These are phyloP conservation scores for Tenodera sinensis DNA, from an alignment of 2,888 invertebrate genomes.

Conservation along the genomic window DNA sequence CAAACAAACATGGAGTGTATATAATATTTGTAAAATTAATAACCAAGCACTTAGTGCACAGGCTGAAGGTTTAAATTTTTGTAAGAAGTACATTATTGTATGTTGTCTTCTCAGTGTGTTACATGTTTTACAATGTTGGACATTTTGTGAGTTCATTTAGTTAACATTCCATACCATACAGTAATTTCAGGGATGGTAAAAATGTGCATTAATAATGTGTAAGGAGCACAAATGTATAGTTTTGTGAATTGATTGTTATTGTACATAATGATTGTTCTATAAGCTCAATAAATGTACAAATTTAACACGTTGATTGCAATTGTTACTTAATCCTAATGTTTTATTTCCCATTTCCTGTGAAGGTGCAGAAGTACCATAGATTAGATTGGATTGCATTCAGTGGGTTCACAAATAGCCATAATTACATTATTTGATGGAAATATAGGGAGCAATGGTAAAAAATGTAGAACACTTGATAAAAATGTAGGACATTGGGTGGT, in stretches of 20 bases:
- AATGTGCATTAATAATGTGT: not conserved
- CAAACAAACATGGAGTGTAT: slow-evolving; percentile 6
- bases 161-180: slow-evolving; percentile 19
- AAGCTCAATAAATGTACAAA: slow-evolving; percentile 24
- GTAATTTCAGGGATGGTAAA: slow-evolving; percentile 9
- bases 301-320: not conserved
- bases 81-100: slow-evolving; percentile 9
- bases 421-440: no score
- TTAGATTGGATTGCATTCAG: no score
- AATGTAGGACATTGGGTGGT: no score
- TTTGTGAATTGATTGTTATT: slow-evolving; percentile 15
- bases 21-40: slow-evolving; percentile 8
- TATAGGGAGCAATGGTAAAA: no score
- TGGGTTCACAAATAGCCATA: no score
- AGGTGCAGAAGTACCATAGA: no score
- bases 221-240: slow-evolving; percentile 16
- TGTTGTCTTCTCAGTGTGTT: slow-evolving; percentile 8
- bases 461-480: no score
- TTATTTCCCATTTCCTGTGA: not conserved
- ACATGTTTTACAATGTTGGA: slow-evolving; percentile 17
- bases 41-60: slow-evolving; percentile 9
- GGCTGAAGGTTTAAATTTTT: not conserved
- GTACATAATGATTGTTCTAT: slow-evolving; percentile 20
- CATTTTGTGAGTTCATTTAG: slow-evolving; percentile 9
- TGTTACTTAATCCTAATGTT: not conserved